Evolutionary conservation across 1,140 invertebrate genomes (phyloP).

Genomic region (Protaetia brevitarsis): DNA sequence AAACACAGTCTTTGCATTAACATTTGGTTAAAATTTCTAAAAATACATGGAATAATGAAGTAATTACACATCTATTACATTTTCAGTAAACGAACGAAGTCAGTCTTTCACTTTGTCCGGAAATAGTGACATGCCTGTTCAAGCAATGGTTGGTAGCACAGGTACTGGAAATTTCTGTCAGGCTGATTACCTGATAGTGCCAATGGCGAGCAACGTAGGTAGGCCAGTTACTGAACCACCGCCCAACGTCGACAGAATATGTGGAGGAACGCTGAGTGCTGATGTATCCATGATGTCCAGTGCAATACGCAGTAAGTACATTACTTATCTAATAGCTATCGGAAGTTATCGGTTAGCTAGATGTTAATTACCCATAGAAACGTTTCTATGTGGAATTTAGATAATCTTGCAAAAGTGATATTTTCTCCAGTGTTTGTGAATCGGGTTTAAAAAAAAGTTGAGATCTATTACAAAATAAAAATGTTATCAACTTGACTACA

Average conservation of each 20-base stretch:
- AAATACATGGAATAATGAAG: neutral
- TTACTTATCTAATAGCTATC: too few species aligned
- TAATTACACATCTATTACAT: constrained; percentile 11
- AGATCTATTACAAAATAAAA: too few species aligned
- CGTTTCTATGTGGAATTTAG: too few species aligned
- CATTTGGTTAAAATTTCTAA: neutral
- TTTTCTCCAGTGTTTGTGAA: too few species aligned
- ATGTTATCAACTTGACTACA: too few species aligned
- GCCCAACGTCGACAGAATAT: constrained; percentile 67
- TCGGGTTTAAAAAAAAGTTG: too few species aligned
- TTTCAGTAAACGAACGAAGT: constrained; percentile 59
- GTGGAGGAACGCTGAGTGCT: constrained; percentile 67
- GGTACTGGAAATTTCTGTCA: constrained; percentile 61
- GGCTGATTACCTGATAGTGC: constrained; percentile 74
- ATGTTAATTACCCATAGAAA: too few species aligned
- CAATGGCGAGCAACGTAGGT: constrained; percentile 68
- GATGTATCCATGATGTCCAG: constrained; percentile 58
- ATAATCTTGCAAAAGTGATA: too few species aligned
- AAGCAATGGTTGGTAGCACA: constrained; percentile 61
- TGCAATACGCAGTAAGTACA: constrained; percentile 62
- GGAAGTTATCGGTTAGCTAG: too few species aligned
- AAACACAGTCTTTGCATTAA: too few species aligned
- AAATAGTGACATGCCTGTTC: constrained; percentile 64
- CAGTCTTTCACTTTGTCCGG: constrained; percentile 71
- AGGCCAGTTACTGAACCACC: constrained; percentile 53